Percentiles rank a stretch among this genome's conserved stretches.
Conservation (phyloP, 2,797 vertebrate genomes). For the Pyrocephalus nanus region DNA sequence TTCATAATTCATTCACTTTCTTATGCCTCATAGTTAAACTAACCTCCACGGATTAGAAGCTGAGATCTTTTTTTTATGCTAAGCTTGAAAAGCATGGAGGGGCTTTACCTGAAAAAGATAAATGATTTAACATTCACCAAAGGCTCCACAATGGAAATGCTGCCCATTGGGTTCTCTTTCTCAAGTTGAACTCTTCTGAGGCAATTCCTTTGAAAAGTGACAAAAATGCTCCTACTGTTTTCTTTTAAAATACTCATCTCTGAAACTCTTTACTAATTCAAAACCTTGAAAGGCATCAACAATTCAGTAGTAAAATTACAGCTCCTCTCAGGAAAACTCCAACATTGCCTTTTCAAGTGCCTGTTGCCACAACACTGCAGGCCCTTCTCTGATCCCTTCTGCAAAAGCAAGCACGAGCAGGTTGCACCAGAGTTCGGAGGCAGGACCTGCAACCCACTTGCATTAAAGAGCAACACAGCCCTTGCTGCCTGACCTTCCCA, state of each 20-base stretch:
- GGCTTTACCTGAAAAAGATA: not conserved
- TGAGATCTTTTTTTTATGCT: slow-evolving; percentile 13
- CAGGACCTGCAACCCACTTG: not conserved
- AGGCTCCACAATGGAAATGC: not conserved
- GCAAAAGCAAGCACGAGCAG: not conserved
- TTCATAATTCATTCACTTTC: slow-evolving; percentile 26
- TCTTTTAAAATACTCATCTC: not conserved
- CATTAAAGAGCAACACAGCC: not conserved
- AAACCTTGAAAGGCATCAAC: slow-evolving; percentile 3
- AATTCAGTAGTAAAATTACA: not conserved
- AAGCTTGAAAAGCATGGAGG: not conserved
- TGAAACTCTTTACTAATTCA: not conserved
- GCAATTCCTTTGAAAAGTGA: slow-evolving; percentile 4
- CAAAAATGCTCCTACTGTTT: not conserved
- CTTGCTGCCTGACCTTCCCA: not conserved
- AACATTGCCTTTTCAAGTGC: not conserved
- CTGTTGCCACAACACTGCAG: not conserved
- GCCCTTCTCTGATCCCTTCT: not conserved
- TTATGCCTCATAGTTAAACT: not conserved
- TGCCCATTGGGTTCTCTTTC: not conserved
- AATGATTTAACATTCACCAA: slow-evolving; percentile 15
- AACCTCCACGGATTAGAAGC: not conserved
- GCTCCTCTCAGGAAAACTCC: not conserved
- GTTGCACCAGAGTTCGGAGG: not conserved
- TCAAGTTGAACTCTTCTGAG: not conserved